Evolutionary conservation across 2,113 vertebrate genomes (phyloP), one percentile per base, ranked within the genome.

Genomic region (Oryzias javanicus): DNA sequence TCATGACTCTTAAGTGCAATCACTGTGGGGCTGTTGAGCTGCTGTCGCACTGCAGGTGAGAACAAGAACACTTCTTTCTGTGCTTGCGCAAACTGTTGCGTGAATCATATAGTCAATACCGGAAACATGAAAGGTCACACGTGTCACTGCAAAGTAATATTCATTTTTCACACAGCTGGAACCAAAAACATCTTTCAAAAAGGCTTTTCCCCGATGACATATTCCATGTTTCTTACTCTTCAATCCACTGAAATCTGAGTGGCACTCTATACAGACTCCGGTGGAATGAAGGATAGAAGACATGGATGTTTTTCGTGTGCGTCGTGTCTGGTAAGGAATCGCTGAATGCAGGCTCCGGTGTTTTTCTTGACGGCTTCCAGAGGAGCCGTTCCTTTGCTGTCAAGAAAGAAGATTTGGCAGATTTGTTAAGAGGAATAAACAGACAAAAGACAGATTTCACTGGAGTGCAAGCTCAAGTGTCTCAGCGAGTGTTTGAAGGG

Each of bases 161-260:
- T n/a, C 16, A 27, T n/a, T 47, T 20, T 18, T 19, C 35, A 35
- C 35, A 35, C 35, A 35, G 35, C 35, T 35, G 35, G 35, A 35
- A 35, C 35, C 35, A 35, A 35, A 10, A 35, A 35, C 8, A 35
- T 18, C 10, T 17, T 19, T 42, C 22, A 17, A 12, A 4, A 48
- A 49, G 51, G 44, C 20, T 56, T 22, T 64, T 40, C 60, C 49
- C 62, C 54, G 86, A 82, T 24, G 87, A 84, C 85, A 60, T 90
- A 89, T 90, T 93, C 95, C 94, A 94, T 92, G 94, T 76, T 90
- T 94, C 91, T 90, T 95, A 94, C 90, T 90, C 97, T 96, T 97
- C 97, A 98, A 90, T 88, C 95, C 95, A 97, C 95, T 95, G 97
- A 98, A 98, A 97, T 98, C 97, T 98, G 96, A 93, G 93, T 95